Evolutionary conservation across 2,888 invertebrate genomes (phyloP).

Genomic region (Blomia tropicalis): DNA sequence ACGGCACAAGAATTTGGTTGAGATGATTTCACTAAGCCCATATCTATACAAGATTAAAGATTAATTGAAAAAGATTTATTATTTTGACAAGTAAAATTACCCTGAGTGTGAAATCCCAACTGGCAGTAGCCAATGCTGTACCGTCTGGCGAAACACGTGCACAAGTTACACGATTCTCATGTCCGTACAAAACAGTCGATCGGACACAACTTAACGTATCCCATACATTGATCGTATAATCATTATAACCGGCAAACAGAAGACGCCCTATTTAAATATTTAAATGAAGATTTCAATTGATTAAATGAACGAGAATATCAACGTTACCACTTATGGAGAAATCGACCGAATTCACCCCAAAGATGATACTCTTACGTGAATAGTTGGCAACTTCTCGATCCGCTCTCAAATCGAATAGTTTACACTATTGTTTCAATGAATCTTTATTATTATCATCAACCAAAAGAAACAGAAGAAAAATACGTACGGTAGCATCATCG

Average conservation of each 20-base stretch:
- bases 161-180: slow-evolving; percentile 85
- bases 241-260: slow-evolving; percentile 93
- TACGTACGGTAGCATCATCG: slow-evolving; percentile 77
- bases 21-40: no score
- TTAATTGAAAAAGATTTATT: no score
- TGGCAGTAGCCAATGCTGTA: slow-evolving; percentile 87
- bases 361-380: slow-evolving; percentile 88
- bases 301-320: neutral
- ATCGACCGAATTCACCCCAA: slow-evolving; percentile 93
- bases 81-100: slow-evolving; percentile 39
- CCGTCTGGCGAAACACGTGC: slow-evolving; percentile 90
- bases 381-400: slow-evolving; percentile 93
- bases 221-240: slow-evolving; percentile 97
- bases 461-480: neutral
- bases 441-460: neutral
- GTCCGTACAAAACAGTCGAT: slow-evolving; percentile 76
- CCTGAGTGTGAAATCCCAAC: slow-evolving; percentile 83
- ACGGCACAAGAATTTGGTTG: no score
- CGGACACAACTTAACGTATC: slow-evolving; percentile 85
- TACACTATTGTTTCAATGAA: slow-evolving; percentile 49
- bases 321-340: slow-evolving; percentile 73
- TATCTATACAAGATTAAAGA: no score
- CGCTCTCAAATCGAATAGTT: slow-evolving; percentile 88
- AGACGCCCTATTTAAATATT: slow-evolving; percentile 57
- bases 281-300: slow-evolving; percentile 4